phyloP scores from a whole-genome alignment of 2,888 invertebrate species.

The Cordylochernes scorpioides region DNA sequence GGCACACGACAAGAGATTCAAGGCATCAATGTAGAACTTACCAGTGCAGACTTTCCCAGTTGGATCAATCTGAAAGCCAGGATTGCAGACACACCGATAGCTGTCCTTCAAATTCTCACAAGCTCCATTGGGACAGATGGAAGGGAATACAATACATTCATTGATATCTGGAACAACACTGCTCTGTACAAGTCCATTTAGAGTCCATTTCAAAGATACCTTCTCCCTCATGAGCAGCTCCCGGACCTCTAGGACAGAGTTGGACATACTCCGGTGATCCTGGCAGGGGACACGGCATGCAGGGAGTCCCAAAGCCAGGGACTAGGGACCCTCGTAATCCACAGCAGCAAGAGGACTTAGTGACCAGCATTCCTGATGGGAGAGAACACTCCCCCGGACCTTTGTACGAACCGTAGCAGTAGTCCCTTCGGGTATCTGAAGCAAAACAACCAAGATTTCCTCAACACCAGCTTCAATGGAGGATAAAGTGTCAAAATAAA shows the following conservation, averaged over 20 bases:
- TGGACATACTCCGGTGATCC: conserved; percentile 38
- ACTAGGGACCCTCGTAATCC: conserved; percentile 31
- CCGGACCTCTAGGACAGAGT: conserved; percentile 47
- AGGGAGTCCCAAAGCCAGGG: conserved; percentile 52
- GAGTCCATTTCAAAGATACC: conserved; percentile 23
- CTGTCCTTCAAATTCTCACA: conserved; percentile 58
- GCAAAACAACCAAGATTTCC: conserved; percentile 6
- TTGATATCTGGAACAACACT: conserved; percentile 33
- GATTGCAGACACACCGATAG: conserved; percentile 51
- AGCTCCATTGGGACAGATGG: conserved; percentile 51
- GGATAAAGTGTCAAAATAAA: neutral
- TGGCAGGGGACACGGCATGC: conserved; percentile 43
- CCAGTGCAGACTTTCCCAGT: conserved; percentile 38
- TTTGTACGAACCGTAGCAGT: conserved; percentile 49
- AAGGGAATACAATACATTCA: conserved; percentile 50
- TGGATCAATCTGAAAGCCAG: conserved; percentile 44
- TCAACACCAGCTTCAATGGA: neutral
- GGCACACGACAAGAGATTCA: neutral
- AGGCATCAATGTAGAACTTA: conserved; percentile 10
- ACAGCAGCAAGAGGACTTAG: conserved; percentile 60
- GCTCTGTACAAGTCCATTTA: conserved; percentile 1
- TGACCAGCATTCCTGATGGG: conserved; percentile 45
- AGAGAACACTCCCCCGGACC: conserved; percentile 49
- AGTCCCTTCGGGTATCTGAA: conserved; percentile 47
- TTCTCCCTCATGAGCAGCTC: conserved; percentile 49